Evolutionary conservation across 2,797 vertebrate species (phyloP), one percentile per base, ranked within the genome.

Genomic region (Rhabdophis nuchalis): DNA sequence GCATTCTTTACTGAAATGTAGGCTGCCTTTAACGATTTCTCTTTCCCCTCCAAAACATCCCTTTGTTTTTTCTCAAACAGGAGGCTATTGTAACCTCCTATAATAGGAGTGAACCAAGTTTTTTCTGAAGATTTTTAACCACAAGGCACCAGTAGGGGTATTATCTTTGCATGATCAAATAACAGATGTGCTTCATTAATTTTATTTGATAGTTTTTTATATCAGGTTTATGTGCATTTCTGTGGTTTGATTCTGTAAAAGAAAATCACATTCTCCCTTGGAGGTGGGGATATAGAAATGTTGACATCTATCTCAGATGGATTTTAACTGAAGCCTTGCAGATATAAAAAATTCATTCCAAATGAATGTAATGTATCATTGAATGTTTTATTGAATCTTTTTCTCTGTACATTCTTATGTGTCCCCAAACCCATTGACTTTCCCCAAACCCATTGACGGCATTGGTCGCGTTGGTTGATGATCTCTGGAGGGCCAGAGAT

Each of bases 91-190:
- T 68, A 32, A 6, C 14, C 6, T 68, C 64, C n/a, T 92, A 57
- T 61, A 92, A 85, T 92, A 57, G 87, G 46, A 27, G 50, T 89
- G 88, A 82, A 86, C 82, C 60, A 9, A 86, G 88, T 68, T 89
- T 52, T 52, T 57, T 92, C 88, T 89, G 77, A 86, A 92, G 77
- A 86, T 89, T 92, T 92, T 92, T 88, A 92, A 92, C 82, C 77
- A 89, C 57, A 86, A 92, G 89, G 88, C 91, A 92, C 86, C 89
- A 64, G 27, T 89, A 11, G 58, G 52, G 58, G 27, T 89, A 86
- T 57, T 92, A 86, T 89, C 58, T 89, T 92, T 92, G 88, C 58
- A 92, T 36, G 16, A 72, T 18, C 64, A 18, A 89, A 89, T 68
- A 92, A 88, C 68, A 57, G 52, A 86, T n/a, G 25, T 29, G 72